Evolutionary conservation across 2,113 vertebrate species (phyloP), one percentile per base, ranked within the genome.

Genomic region (Perognathus longimembris): DNA sequence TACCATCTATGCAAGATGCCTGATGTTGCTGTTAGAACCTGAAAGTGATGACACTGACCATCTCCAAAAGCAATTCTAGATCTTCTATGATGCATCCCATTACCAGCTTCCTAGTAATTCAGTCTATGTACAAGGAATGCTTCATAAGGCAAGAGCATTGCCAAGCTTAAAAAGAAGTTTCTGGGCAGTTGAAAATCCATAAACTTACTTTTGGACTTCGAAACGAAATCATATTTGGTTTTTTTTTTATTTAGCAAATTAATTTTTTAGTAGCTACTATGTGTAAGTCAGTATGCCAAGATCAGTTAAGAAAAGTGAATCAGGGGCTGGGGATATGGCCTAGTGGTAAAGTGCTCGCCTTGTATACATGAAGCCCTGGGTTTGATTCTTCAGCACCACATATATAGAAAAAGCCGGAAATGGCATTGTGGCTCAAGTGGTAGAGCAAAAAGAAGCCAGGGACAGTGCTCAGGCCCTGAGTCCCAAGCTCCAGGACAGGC

Each of bases 261-360:
- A 78, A 42, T 75, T 89, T 67, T 84, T 89, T 78, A 87, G 81
- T 88, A 88, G 42, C 38, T 81, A 70, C 38, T 74, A 3, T 71
- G 15, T 90, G 15, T 80, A 84, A 89, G 69, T 74, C 64, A 5
- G 66, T 70, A 7, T 92, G 70, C 10, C 83, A 84, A 64, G 61
- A 86, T 92, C 54, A 85, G 12, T 92, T 82, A 34, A 34, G 69
- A 84, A 40, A 85, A 30, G 15, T 91, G n/a, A 93, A 89, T 66
- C 34, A n/a, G n/a, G n/a, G n/a, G n/a, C n/a, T n/a, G n/a, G n/a
- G n/a, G n/a, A n/a, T n/a, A n/a, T n/a, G n/a, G n/a, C n/a, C n/a
- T n/a, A n/a, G n/a, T n/a, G n/a, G n/a, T n/a, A n/a, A n/a, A n/a
- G n/a, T n/a, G n/a, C n/a, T n/a, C n/a, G n/a, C n/a, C n/a, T n/a